Evolutionary conservation across 2,888 invertebrate genomes (phyloP), one percentile per base, ranked within the genome.

Genomic region (Hydropsyche betteni): DNA sequence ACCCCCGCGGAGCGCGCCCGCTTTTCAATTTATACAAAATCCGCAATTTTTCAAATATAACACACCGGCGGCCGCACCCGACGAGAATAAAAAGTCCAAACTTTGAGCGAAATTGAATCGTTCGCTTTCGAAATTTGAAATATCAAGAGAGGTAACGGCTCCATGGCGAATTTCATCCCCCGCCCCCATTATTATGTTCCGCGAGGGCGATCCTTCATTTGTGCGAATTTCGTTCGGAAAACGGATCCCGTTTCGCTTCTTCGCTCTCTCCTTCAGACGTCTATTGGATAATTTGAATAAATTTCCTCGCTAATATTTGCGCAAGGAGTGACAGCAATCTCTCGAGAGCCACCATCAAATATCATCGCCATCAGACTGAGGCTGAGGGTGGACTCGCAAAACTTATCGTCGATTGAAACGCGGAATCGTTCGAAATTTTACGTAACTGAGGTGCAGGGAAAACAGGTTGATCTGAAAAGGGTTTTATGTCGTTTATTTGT

Each of bases 231-330:
- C 36, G 64, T 64, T 64, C 36, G 64, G 64, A 64, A 44, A 64
- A 64, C 64, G 34, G 64, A 44, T 44, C 34, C 64, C 34, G 6
- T 34, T 34, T 36, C 64, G 64, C 36, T 12, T 44, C 44, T 44
- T 44, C 44, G 44, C 44, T 44, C 10, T 14, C 55, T 7, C 55
- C 55, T 10, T 24, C 64, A 64, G 36, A 64, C 64, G 64, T 64
- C 64, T 64, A 36, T 64, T 64, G 64, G 64, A 64, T 64, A 64
- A 64, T 64, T 64, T 64, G 64, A 64, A 64, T 64, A 64, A 64
- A 64, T 64, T 64, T 64, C 12, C 64, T 64, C 64, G 64, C 64
- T 64, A 64, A 64, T 64, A 64, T 64, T 64, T 64, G 64, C 64
- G 36, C 34, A 36, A 36, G 36, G 34, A 64, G 36, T 64, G 64